Evolutionary conservation across 2,113 vertebrate species (phyloP), one percentile per base, ranked within the genome.

Genomic region (Carassius auratus): DNA sequence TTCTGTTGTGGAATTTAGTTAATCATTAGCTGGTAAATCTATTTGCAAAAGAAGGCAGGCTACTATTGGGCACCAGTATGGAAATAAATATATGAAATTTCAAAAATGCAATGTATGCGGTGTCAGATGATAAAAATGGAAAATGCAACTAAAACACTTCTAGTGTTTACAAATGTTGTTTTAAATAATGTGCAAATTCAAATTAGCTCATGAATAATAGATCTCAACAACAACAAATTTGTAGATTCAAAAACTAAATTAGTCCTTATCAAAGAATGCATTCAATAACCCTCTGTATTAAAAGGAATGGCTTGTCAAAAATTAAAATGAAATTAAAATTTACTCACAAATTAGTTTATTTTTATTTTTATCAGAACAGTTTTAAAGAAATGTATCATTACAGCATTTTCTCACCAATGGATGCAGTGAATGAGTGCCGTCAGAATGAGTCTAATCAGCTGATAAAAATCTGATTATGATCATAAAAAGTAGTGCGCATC

Each of bases 21-120:
- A 88, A 88, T 90, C 55, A 88, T 90, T 87, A 88, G 71, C 36
- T 17, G 36, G 64, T 78, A 76, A 89, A 84, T 83, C 76, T 9
- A 78, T 84, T 82, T 74, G 64, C 42, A 12, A 64, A 81, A 74
- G 21, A 42, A 61, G 52, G 61, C 8, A 19, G 75, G 50, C 45
- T 30, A 55, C 14, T 15, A 12, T 76, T 33, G 3, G 15, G 75
- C 48, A 33, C 23, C 26, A 19, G 14, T 30, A 48, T 55, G 8
- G 10, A 76, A 55, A 52, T 55, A 33, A 33, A 76, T 76, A 10
- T 26, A 48, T 74, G 71, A 0, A 45, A 74, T 48, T 30, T 19
- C 0, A 55, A 5, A 71, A 26, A 33, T 21, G 9, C 8, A 76
- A 30, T 55, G 8, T n/a, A n/a, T n/a, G n/a, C 2, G 42, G 17